Evolutionary conservation across 2,888 invertebrate species (phyloP).

Genomic region (Drosophila atripex): DNA sequence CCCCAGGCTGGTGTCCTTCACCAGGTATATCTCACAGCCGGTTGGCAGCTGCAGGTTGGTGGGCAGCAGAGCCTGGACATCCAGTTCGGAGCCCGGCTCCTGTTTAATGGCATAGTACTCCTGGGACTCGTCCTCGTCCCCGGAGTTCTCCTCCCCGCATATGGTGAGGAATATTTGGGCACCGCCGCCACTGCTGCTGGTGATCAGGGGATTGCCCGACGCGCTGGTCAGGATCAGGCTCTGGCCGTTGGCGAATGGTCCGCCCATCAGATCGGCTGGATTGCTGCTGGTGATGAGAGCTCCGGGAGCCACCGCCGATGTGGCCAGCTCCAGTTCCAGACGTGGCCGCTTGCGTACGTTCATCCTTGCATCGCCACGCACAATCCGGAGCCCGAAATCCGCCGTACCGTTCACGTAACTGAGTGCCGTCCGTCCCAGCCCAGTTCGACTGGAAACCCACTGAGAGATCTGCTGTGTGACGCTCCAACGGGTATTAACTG

Average conservation of each 20-base stretch:
- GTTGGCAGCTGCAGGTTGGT: constrained; percentile 74
- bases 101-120: constrained; percentile 79
- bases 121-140: constrained; percentile 65
- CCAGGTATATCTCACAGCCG: constrained; percentile 81
- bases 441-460: background rate
- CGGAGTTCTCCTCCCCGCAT: constrained; percentile 77
- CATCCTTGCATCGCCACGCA: constrained; percentile 50
- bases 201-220: constrained; percentile 15
- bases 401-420: constrained; percentile 26
- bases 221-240: constrained; percentile 52
- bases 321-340: constrained; percentile 58
- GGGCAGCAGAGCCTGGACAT: constrained; percentile 69
- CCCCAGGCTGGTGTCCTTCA: constrained; percentile 66
- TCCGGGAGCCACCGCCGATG: constrained; percentile 19
- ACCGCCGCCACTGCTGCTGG: constrained; percentile 20
- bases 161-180: constrained; percentile 75
- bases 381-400: constrained; percentile 7
- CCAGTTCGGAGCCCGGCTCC: constrained; percentile 68
- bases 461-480: constrained; percentile 10
- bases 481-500: constrained; percentile 27
- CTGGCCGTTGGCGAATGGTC: constrained; percentile 21
- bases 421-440: background rate
- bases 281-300: constrained; percentile 9
- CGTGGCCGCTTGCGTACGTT: constrained; percentile 68
- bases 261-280: constrained; percentile 12